A percentile compares a stretch with the other conserved stretches of the same genome.
Evolutionary conservation across 2,113 vertebrate species (phyloP).

Genomic region (Nycticryphes semicollaris): DNA sequence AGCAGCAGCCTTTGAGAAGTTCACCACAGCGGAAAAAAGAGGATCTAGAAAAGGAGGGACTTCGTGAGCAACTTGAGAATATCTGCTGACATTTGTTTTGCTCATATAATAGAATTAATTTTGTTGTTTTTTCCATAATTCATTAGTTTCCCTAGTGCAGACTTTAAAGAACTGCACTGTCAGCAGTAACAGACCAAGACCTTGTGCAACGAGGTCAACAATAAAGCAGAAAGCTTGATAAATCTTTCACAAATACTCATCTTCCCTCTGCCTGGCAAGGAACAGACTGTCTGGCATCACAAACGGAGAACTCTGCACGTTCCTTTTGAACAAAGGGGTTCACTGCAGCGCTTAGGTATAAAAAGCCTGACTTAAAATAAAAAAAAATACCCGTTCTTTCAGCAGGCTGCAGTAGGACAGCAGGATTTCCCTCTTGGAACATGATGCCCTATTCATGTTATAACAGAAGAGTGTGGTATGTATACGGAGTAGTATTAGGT

Average conservation of each 20-base stretch:
- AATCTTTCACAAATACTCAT: not conserved
- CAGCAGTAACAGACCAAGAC: not conserved
- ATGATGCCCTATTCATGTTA: not conserved
- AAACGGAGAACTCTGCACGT: not conserved
- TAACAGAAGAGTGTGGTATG: rapidly evolving
- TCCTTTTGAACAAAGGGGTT: not conserved
- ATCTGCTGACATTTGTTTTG: not conserved
- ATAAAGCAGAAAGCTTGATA: not conserved
- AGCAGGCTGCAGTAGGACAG: not conserved
- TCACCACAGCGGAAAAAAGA: constrained; percentile 87
- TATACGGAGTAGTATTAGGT: not conserved
- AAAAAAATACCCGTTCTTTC: not conserved
- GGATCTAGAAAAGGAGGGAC: constrained; percentile 72
- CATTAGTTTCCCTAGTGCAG: not conserved
- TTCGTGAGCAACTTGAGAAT: not conserved
- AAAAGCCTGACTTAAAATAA: not conserved
- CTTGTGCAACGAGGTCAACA: not conserved
- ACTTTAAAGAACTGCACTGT: not conserved
- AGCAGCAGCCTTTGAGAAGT: constrained; percentile 83
- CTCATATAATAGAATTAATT: not conserved
- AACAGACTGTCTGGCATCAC: not conserved
- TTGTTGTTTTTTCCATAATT: not conserved
- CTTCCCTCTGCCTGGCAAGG: not conserved
- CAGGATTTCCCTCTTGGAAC: not conserved
- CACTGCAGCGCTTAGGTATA: not conserved